Evolutionary conservation across 2,113 vertebrate species (phyloP).

Genomic region (Sebastes fasciatus): DNA sequence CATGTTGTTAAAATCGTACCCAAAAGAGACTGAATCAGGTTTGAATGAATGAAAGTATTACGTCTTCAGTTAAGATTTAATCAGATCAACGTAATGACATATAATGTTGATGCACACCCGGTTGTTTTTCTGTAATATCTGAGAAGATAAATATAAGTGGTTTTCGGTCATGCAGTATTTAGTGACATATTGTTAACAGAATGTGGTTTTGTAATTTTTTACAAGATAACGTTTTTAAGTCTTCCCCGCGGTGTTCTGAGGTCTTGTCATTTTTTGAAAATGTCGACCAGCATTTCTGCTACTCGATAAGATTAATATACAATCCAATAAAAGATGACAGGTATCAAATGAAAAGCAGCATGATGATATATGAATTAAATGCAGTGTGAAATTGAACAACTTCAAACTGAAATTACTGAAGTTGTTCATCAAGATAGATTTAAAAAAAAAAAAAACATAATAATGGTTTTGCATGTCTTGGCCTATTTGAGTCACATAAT

Average conservation of each 20-base stretch:
- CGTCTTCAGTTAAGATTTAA: not conserved
- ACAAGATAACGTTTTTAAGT: not conserved
- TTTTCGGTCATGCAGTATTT: not conserved
- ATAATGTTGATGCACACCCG: not conserved
- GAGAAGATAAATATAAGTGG: not conserved
- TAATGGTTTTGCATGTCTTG: constrained; percentile 6
- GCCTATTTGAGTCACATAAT: not conserved
- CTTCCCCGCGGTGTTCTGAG: not conserved
- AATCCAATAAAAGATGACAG: constrained; percentile 26
- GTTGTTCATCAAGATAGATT: constrained; percentile 27
- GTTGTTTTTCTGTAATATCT: not conserved
- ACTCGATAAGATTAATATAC: constrained; percentile 22
- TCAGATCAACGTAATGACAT: not conserved
- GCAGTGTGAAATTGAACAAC: constrained; percentile 41
- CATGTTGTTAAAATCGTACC: too few species aligned
- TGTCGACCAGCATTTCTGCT: not conserved
- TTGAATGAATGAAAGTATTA: not conserved
- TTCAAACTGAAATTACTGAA: constrained; percentile 12
- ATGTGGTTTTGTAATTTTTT: not conserved
- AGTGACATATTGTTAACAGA: not conserved
- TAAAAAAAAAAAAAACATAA: constrained; percentile 19
- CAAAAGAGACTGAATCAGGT: not conserved
- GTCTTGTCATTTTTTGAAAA: constrained; percentile 10
- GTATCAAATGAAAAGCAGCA: constrained; percentile 26
- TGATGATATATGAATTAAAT: constrained; percentile 50